phyloP scores from a whole-genome alignment of 2,888 invertebrate species.

The Pardosa pseudoannulata region DNA sequence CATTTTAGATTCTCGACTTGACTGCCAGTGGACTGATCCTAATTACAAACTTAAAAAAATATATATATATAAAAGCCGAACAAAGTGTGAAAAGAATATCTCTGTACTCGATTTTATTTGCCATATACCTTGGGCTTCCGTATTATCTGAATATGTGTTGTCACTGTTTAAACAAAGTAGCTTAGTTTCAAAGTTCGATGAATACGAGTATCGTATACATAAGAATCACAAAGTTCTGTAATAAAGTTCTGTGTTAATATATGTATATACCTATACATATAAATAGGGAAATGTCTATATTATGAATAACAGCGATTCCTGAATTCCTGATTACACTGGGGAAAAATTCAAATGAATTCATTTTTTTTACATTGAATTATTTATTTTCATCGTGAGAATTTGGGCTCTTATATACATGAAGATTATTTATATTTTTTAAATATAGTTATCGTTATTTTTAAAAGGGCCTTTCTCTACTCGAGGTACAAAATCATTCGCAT shows the following conservation, averaged over 20 bases:
- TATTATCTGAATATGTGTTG: slow-evolving; percentile 62
- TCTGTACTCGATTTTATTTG: slow-evolving; percentile 27
- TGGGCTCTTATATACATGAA: no score
- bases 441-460: no score
- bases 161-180: slow-evolving; percentile 63
- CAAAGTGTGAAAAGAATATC: slow-evolving; percentile 28
- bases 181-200: slow-evolving; percentile 71
- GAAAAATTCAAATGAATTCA: no score
- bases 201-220: slow-evolving; percentile 72
- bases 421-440: no score
- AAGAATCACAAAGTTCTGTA: slow-evolving; percentile 64
- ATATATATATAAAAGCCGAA: no score
- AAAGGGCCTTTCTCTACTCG: no score
- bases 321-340: neutral
- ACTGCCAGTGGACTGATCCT: slow-evolving; percentile 40
- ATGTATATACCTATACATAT: neutral
- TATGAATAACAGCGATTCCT: slow-evolving; percentile 19
- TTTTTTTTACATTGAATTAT: no score
- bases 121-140: slow-evolving; percentile 66
- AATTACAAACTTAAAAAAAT: no score
- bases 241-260: slow-evolving; percentile 18
- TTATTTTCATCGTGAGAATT: no score
- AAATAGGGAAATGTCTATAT: slow-evolving; percentile 46
- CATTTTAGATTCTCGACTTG: slow-evolving; percentile 37
- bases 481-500: no score